Conservation (phyloP, 1,140 invertebrate genomes). For the Drosophila nigromelanica region DNA sequence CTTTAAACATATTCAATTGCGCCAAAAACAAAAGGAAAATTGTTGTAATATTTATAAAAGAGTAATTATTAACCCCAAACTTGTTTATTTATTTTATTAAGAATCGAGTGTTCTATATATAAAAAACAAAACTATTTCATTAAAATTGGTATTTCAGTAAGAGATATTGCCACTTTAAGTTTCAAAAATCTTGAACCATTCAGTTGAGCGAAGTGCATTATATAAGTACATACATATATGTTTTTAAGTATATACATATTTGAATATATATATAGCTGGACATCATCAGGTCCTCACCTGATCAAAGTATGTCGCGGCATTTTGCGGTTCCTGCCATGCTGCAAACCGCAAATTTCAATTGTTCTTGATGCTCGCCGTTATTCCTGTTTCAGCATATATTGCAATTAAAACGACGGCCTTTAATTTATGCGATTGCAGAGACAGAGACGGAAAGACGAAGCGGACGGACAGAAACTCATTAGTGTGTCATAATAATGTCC, state of each 20-base stretch:
- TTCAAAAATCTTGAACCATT: too few species aligned
- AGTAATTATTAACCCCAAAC: too few species aligned
- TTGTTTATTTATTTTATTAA: too few species aligned
- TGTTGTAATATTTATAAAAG: too few species aligned
- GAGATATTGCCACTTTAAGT: too few species aligned
- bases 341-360: not conserved
- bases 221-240: too few species aligned
- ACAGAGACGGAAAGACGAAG: not conserved
- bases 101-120: too few species aligned
- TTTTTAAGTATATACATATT: not conserved
- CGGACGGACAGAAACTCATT: constrained; percentile 33
- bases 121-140: too few species aligned
- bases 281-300: not conserved
- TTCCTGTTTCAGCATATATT: not conserved
- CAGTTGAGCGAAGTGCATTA: too few species aligned
- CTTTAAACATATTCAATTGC: too few species aligned
- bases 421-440: constrained; percentile 23
- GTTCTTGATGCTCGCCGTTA: not conserved
- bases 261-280: not conserved
- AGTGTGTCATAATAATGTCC: constrained; percentile 27
- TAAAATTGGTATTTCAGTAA: too few species aligned
- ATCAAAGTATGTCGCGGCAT: not conserved
- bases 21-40: too few species aligned
- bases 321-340: not conserved
- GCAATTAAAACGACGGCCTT: constrained; percentile 23